These are phyloP conservation scores for Elymnias hypermnestra DNA, from an alignment of 1,140 invertebrate genomes.

Conservation along the genomic window DNA sequence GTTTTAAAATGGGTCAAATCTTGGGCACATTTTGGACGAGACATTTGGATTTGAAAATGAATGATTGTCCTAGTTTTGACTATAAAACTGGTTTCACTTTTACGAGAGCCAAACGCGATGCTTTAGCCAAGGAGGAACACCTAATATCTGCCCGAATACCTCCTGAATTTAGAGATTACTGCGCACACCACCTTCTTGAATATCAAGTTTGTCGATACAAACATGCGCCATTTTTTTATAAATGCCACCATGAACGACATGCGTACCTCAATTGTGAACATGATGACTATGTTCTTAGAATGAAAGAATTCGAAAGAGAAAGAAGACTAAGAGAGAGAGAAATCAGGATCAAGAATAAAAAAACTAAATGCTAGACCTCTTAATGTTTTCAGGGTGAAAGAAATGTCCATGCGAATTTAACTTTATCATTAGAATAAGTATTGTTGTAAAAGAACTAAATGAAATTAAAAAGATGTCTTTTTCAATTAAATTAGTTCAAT, in stretches of 20 bases:
- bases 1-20: conserved; percentile 47
- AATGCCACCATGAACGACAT: conserved; percentile 86
- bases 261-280: conserved; percentile 84
- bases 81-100: conserved; percentile 84
- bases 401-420: no score
- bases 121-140: conserved; percentile 86
- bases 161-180: conserved; percentile 86
- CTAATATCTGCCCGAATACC: conserved; percentile 86
- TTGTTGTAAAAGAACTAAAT: no score
- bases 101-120: conserved; percentile 78
- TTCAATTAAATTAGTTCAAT: no score
- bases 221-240: conserved; percentile 81
- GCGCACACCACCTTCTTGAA: conserved; percentile 86
- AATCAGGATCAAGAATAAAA: conserved; percentile 9
- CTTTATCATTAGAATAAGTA: no score
- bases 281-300: conserved; percentile 87
- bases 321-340: conserved; percentile 78
- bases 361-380: background rate
- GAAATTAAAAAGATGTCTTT: no score
- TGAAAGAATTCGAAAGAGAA: conserved; percentile 96
- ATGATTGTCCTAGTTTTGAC: conserved; percentile 84
- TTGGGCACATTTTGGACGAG: conserved; percentile 68
- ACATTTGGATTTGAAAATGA: conserved; percentile 78
- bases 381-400: no score
- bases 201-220: conserved; percentile 81